A percentile compares a stretch with the other conserved stretches of the same genome.
These are phyloP conservation scores for Ips nitidus DNA, from an alignment of 1,140 invertebrate genomes.

Conservation along the genomic window DNA sequence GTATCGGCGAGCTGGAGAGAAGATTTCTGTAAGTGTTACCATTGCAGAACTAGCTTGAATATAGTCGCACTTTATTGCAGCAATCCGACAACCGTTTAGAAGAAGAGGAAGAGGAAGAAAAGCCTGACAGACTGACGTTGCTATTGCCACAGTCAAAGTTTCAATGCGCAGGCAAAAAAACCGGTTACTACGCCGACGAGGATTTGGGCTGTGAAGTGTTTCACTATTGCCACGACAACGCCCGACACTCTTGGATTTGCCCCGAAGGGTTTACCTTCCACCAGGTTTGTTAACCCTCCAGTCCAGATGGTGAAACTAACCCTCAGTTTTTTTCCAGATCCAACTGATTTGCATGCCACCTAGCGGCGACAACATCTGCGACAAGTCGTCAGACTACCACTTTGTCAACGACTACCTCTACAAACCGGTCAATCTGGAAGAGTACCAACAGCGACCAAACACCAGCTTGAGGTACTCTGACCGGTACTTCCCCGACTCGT, in stretches of 20 bases:
- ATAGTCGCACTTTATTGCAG: not conserved
- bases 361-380: constrained; percentile 84
- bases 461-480: constrained; percentile 83
- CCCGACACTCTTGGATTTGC: constrained; percentile 90
- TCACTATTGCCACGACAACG: constrained; percentile 90
- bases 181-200: constrained; percentile 90
- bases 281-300: constrained; percentile 63
- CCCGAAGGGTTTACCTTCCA: constrained; percentile 91
- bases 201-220: constrained; percentile 88
- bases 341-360: constrained; percentile 93
- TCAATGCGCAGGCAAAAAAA: constrained; percentile 74
- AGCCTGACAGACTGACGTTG: constrained; percentile 78
- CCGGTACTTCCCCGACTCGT: constrained; percentile 75
- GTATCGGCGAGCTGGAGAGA: constrained; percentile 25
- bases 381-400: constrained; percentile 85
- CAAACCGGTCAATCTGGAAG: constrained; percentile 81
- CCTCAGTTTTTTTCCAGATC: constrained; percentile 59
- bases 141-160: constrained; percentile 83
- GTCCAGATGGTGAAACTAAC: not conserved
- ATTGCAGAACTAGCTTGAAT: not conserved
- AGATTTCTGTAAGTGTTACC: constrained; percentile 18
- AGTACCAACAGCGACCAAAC: constrained; percentile 78
- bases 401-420: constrained; percentile 93
- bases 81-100: constrained; percentile 27
- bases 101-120: constrained; percentile 58